Conservation (phyloP, 30 jellyfish, hydroid and myxozoan genomes). For the Turritopsis dohrnii region DNA sequence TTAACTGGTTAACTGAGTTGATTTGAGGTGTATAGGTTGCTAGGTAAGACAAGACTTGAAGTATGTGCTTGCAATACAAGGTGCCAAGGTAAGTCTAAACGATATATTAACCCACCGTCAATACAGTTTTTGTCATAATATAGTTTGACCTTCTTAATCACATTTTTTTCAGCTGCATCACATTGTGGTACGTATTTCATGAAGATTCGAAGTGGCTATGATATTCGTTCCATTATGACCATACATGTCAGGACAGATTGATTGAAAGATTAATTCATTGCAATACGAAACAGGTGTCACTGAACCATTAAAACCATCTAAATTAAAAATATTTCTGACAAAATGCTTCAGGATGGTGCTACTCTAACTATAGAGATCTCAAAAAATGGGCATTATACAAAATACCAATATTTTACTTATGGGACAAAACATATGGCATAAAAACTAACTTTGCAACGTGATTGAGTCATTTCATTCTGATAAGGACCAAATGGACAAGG, state of each 20-base stretch:
- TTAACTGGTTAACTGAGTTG: background rate
- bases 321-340: background rate
- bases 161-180: conserved; percentile 62
- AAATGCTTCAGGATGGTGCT: no score
- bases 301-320: conserved; percentile 83
- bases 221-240: conserved; percentile 82
- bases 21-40: background rate
- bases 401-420: background rate
- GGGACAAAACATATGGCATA: background rate
- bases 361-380: no score
- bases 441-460: conserved; percentile 75
- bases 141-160: conserved; percentile 71
- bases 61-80: background rate
- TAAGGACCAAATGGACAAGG: conserved; percentile 83
- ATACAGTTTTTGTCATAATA: conserved; percentile 65
- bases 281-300: conserved; percentile 49
- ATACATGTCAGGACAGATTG: conserved; percentile 77
- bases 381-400: no score
- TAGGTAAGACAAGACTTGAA: no score
- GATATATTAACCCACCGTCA: conserved; percentile 57
- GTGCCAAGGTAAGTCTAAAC: background rate
- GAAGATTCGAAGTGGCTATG: conserved; percentile 80
- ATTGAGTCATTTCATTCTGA: conserved; percentile 79
- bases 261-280: no score
- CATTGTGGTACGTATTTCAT: conserved; percentile 83